phyloP scores from a whole-genome alignment of 2,888 invertebrate genomes.

The Sepioteuthis lessoniana region DNA sequence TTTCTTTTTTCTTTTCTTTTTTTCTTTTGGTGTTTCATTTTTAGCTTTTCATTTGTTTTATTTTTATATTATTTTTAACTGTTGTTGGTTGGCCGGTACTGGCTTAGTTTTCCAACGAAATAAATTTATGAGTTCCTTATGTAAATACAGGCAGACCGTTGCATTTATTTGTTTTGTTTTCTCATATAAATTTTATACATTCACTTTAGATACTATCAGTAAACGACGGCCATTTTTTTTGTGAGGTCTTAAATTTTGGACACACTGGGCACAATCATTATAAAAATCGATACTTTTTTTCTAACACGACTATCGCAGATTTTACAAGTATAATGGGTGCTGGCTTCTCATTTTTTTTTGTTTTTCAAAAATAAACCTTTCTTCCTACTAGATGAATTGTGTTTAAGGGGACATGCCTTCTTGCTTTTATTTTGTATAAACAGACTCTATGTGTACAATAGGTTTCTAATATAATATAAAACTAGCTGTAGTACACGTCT shows the following conservation, averaged over 20 bases:
- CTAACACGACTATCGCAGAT: neutral
- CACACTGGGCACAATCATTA: neutral
- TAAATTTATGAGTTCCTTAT: constrained; percentile 33
- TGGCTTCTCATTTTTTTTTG: neutral
- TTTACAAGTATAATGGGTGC: neutral
- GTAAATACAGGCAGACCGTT: neutral
- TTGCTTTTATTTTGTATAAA: no score
- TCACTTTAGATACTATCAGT: neutral
- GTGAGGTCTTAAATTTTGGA: constrained; percentile 21
- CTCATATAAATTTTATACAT: neutral
- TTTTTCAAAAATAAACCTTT: no score
- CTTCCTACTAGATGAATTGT: no score
- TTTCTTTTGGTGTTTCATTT: neutral
- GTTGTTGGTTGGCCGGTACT: neutral
- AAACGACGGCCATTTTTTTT: neutral
- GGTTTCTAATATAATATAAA: no score
- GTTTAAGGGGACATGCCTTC: no score
- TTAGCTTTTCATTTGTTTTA: no score
- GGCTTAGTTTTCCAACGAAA: constrained; percentile 17
- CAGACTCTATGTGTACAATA: no score
- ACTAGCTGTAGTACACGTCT: no score
- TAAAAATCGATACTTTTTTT: constrained; percentile 4
- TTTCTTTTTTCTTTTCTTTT: neutral
- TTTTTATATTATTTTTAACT: neutral
- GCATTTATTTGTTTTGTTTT: neutral